Base-by-base conservation (phyloP, 2,888 invertebrate species). In the Matsumyia berberina region DNA sequence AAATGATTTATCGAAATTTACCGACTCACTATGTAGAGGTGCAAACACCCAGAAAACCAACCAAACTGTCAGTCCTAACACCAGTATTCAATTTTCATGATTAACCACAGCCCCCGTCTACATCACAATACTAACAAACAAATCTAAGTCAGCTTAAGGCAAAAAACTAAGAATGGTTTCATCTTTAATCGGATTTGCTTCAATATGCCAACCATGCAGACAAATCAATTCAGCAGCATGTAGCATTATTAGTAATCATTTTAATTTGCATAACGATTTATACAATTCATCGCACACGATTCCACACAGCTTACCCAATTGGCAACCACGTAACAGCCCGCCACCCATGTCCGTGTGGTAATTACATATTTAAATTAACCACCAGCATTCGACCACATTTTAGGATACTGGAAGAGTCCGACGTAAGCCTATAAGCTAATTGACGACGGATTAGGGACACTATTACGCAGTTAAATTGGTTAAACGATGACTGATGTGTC, bases 371-470 rank as follows among this genome's bases (percentile, higher is more conserved):
- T 60, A 74, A 67, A 74, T 74, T 69, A 64, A 81, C 76, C 76
- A 35, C 81, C 35, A 44, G 46, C 33, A 69, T 35, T 58, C 24
- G 19, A 81, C 81, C 81, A 29, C 69, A 77, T 76, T 70, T 70
- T 11, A 44, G 81, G 57, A 44, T 35, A 31, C 31, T 11, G 42
- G 46, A 12, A 58, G 49, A 19, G 64, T 51, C n/a, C 24, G 8
- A 42, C 49, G 57, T 72, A 78, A 78, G 37, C 55, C 60, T 11
- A 53, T 74, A 76, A 69, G 76, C 76, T 81, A 81, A 81, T 67
- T 74, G 67, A 69, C 78, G 49, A 67, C 5, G 55, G 57, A 62
- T 69, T 69, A 69, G 35, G 17, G 33, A 51, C 33, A 69, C 17
- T 62, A 69, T 64, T 72, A 60, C 57, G 69, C 53, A 39, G 31